Base-by-base conservation (phyloP, 1,140 invertebrate genomes). In the Trichonephila clavipes region DNA sequence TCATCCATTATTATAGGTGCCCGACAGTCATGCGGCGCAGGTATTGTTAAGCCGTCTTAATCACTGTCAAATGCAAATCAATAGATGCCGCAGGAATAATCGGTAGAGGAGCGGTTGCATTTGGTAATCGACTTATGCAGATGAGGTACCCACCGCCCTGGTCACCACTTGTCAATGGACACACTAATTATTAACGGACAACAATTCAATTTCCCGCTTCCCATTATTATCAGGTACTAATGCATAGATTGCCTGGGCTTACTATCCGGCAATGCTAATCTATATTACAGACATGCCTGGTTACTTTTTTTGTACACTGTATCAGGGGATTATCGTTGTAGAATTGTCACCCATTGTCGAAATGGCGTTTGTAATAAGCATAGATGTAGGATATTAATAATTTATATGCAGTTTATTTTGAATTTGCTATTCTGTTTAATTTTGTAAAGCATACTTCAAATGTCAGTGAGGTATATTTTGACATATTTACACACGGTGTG, bases 41-140 rank as follows among this genome's bases (percentile, higher is more conserved):
- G n/a, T 64, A 4, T 7, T 58, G 7, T 4, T 88, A 44, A 34
- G 59, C 34, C 21, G 62, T 34, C 34, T 88, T 88, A 69, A 88
- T 88, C 87, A 88, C 3, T 69, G 87, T 88, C 87, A 87, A 19
- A n/a, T 59, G 64, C 40, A 19, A 88, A 88, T 88, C 87, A 88
- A 88, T 88, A 28, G 64, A 88, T 51, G 44, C 64, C 62, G n/a
- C 24, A 21, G 87, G 44, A 61, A 62, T 69, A 69, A 87, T 66
- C 87, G 64, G 62, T 87, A 19, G 62, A 16, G n/a, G n/a, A 62
- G 58, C 51, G 85, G 19, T 58, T 51, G 85, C 62, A 59, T 69
- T 87, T 34, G 61, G 62, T 69, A 66, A 88, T 88, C 87, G 87
- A 88, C 87, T 88, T 88, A 88, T 88, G 61, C 87, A 69, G 87